Evolutionary conservation across 2,113 vertebrate genomes (phyloP).

Genomic region (Ciconia boyciana): DNA sequence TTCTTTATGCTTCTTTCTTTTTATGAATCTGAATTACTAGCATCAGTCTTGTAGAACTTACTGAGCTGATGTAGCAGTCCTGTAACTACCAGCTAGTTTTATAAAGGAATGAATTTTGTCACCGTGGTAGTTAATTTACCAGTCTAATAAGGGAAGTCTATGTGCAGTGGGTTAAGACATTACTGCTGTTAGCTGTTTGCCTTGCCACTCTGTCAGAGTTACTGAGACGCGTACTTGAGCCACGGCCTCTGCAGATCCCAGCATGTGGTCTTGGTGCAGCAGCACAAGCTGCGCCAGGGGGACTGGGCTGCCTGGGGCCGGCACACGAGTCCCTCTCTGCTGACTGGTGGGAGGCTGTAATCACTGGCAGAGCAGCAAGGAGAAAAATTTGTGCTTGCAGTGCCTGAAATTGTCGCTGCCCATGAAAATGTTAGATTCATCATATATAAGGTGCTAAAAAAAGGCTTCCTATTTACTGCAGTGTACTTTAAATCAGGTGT

Average conservation of each 20-base stretch:
- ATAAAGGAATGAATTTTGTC: background rate
- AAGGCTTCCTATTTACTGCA: background rate
- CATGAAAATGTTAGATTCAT: background rate
- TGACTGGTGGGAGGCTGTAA: background rate
- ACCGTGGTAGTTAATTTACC: background rate
- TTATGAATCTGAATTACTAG: background rate
- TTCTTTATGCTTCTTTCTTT: background rate
- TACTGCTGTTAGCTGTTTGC: no score
- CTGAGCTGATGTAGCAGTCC: background rate
- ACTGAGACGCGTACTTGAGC: background rate
- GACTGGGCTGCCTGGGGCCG: background rate
- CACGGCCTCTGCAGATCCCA: background rate
- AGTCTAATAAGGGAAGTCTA: background rate
- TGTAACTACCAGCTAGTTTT: background rate
- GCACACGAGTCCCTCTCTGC: rapidly evolving
- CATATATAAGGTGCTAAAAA: background rate
- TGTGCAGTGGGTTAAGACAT: rapidly evolving
- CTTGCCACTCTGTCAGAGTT: background rate
- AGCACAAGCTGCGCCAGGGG: rapidly evolving
- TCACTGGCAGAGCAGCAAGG: background rate
- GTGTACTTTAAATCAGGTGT: background rate
- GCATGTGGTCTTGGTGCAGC: no score
- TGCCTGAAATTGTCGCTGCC: background rate
- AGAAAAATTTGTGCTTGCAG: background rate
- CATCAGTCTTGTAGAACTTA: background rate